Conservation (phyloP, 2,113 vertebrate species). For the Dromiciops gliroides region DNA sequence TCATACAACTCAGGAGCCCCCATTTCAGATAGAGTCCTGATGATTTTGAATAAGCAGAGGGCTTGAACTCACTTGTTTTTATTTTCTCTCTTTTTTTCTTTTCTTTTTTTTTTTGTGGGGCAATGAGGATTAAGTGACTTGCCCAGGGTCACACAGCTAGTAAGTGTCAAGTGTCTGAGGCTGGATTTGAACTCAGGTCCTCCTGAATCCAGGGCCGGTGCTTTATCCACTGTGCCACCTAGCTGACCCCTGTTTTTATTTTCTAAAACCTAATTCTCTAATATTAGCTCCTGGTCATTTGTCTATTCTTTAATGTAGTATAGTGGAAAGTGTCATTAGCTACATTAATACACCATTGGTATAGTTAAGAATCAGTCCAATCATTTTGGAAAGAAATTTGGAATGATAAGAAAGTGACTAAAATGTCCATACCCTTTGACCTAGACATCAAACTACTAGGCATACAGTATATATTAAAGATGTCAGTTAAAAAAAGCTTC, state of each 20-base stretch:
- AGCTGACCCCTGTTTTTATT: background rate
- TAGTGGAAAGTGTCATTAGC: background rate
- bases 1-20: background rate
- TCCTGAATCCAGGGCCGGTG: no score
- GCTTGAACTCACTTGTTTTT: background rate
- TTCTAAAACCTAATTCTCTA: background rate
- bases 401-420: background rate
- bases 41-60: background rate
- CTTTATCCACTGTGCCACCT: no score
- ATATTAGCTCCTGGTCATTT: background rate
- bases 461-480: background rate
- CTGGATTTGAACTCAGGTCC: no score
- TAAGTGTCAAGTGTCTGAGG: no score
- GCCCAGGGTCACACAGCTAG: no score
- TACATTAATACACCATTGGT: background rate
- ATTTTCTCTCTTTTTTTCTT: no score
- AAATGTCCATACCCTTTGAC: background rate
- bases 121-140: no score
- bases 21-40: background rate
- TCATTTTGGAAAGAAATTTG: background rate
- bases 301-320: background rate
- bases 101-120: no score
- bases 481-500: background rate
- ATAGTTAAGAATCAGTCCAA: background rate
- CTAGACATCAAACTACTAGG: background rate